Evolutionary conservation across 2,113 vertebrate genomes (phyloP), one percentile per base, ranked within the genome.

Genomic region (Colinus virginianus): DNA sequence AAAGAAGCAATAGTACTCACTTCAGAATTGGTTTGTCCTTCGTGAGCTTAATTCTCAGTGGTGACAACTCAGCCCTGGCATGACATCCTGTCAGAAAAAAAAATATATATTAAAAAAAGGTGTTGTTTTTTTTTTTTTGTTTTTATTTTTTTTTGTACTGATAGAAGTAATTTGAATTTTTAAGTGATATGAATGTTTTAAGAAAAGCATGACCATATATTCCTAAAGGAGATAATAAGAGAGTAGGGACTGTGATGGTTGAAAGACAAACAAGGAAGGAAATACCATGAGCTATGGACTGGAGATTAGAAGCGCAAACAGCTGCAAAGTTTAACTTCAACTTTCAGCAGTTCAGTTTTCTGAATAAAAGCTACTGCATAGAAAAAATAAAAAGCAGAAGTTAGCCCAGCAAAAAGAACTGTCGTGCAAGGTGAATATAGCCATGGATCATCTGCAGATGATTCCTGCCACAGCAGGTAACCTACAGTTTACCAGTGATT

Each of bases 401-500:
- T 71, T 55, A 53, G 34, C 28, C 18, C 34, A 71, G 21, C 12
- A 53, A 61, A 62, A 45, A 19, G 6, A 71, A 12, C 12, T 13
- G 22, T 62, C 16, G 40, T 56, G 15, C 46, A 62, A 68, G 48
- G 11, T 22, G 28, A 67, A 53, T 53, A 34, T 5, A 45, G 26
- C 28, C 45, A 13, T 3, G 26, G 32, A 21, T 21, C 38, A 61
- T 25, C 30, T 20, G 2, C 10, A 25, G 10, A 51, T 42, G 32
- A 58, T n/a, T 32, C 46, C 49, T 77, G 34, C 38, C 23, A 46
- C n/a, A 38, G 21, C 42, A 46, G 12, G 11, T 48, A n/a, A n/a
- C 4, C 15, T 42, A 17, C 14, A 1, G 3, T 13, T 40, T 53
- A 23, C 26, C 28, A 42, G 28, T 1, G 10, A 61, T 7, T 21